Percentiles rank a stretch among this genome's conserved stretches.
These are phyloP conservation scores for Cacajao melanocephalus DNA, from an alignment of 2,797 vertebrate species.

Conservation along the genomic window DNA sequence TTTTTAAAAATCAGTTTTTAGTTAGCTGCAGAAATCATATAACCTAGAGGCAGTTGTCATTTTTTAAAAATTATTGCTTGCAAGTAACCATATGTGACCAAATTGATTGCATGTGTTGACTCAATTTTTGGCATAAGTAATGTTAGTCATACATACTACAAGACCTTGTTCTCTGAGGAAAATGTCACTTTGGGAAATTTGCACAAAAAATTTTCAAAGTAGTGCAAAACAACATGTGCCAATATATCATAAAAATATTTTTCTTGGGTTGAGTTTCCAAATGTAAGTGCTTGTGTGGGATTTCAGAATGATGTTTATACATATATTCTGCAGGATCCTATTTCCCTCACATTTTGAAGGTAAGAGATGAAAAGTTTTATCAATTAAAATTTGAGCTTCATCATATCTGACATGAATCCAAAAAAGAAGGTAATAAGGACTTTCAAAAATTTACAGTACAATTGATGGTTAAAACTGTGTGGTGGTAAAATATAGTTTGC, in stretches of 20 bases:
- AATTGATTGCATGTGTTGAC: conserved; percentile 63
- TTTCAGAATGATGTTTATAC: neutral
- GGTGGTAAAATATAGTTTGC: neutral
- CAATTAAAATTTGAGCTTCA: neutral
- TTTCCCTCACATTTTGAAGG: conserved; percentile 45
- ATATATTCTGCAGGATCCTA: neutral
- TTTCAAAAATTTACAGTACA: neutral
- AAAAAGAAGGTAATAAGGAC: neutral
- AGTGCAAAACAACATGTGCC: conserved; percentile 47
- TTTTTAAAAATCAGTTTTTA: neutral
- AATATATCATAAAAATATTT: neutral
- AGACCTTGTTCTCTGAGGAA: conserved; percentile 76
- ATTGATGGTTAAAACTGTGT: neutral
- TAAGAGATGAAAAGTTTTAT: neutral
- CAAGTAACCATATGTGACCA: conserved; percentile 53
- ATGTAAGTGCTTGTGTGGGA: neutral
- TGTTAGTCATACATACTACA: conserved; percentile 55
- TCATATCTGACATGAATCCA: conserved; percentile 10
- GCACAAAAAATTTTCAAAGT: conserved; percentile 46
- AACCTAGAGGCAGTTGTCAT: conserved; percentile 53
- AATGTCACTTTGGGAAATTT: conserved; percentile 59
- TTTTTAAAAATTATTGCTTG: conserved; percentile 13
- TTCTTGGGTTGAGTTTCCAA: neutral
- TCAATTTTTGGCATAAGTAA: conserved; percentile 58
- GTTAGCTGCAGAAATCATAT: conserved; percentile 29